A percentile compares a stretch with the other conserved stretches of the same genome.
phyloP scores from a whole-genome alignment of 1,140 invertebrate genomes.

The Penaeus chinensis region DNA sequence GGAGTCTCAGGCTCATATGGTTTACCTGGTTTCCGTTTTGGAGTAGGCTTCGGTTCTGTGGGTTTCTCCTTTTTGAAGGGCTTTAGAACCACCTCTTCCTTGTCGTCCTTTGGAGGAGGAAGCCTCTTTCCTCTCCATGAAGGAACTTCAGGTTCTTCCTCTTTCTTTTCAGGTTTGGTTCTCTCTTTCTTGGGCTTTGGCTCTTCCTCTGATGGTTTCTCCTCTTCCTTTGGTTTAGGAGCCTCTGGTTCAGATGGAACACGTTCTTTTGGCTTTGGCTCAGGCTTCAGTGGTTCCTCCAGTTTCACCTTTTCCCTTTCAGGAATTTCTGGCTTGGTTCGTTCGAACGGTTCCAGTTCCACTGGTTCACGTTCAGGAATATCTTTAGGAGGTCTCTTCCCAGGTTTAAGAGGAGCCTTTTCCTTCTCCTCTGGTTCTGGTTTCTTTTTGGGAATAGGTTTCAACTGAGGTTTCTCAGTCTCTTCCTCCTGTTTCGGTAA shows the following conservation, averaged over 20 bases:
- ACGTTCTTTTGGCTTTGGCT: background rate
- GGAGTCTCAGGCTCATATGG: conserved; percentile 50
- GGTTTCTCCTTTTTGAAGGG: conserved; percentile 56
- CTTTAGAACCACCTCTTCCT: conserved; percentile 55
- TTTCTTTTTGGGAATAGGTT: conserved; percentile 51
- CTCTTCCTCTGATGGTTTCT: background rate
- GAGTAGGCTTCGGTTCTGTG: conserved; percentile 39
- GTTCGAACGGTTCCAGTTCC: conserved; percentile 48
- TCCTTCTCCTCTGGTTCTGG: conserved; percentile 44
- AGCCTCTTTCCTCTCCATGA: conserved; percentile 46
- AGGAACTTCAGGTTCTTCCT: conserved; percentile 51
- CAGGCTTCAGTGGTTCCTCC: background rate
- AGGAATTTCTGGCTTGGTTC: background rate
- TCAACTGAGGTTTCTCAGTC: conserved; percentile 37
- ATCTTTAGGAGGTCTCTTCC: conserved; percentile 32
- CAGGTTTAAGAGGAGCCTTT: conserved; percentile 24
- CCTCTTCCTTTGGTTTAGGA: background rate
- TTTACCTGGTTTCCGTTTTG: conserved; percentile 31
- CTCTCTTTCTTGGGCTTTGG: conserved; percentile 5
- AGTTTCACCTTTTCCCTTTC: conserved; percentile 5
- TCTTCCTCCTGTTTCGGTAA: conserved; percentile 37
- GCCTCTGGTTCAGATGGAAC: background rate
- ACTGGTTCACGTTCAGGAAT: conserved; percentile 44
- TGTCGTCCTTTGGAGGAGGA: conserved; percentile 61
- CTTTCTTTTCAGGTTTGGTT: conserved; percentile 34